Percentiles rank a stretch among this genome's conserved stretches.
phyloP scores from a whole-genome alignment of 2,113 vertebrate species.

The Choloepus hoffmanni region DNA sequence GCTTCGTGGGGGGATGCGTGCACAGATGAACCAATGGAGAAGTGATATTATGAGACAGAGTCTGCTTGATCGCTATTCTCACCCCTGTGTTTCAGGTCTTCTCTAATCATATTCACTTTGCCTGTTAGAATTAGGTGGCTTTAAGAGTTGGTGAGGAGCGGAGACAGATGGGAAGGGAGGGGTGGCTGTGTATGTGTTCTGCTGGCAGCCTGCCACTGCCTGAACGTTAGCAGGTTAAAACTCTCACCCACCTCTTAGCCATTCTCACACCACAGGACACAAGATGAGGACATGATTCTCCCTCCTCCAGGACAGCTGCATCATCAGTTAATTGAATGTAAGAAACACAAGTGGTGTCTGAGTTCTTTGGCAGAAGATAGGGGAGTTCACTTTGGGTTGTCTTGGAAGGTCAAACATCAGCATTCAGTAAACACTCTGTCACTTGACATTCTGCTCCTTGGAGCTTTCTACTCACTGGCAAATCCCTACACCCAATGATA shows the following conservation, averaged over 20 bases:
- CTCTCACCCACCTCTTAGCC: constrained; percentile 42
- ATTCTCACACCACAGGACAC: constrained; percentile 36
- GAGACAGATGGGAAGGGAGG: constrained; percentile 49
- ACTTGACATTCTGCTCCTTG: neutral
- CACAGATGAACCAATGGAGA: neutral
- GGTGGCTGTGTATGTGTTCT: neutral
- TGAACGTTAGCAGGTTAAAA: constrained; percentile 61
- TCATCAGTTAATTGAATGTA: constrained; percentile 59
- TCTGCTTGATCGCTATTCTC: neutral
- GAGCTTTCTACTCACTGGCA: neutral
- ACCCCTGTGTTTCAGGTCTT: neutral
- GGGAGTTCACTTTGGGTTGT: neutral
- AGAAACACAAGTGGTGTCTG: constrained; percentile 25
- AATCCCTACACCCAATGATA: neutral
- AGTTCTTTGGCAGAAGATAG: neutral
- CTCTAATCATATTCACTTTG: neutral
- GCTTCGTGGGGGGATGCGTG: neutral
- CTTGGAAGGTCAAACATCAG: neutral
- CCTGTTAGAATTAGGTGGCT: neutral
- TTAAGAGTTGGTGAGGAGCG: neutral
- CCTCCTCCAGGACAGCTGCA: constrained; percentile 51
- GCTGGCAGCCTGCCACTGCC: constrained; percentile 75
- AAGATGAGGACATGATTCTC: neutral
- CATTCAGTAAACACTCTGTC: too few relatives aligned
- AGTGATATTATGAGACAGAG: neutral